phyloP scores from a whole-genome alignment of 2,797 vertebrate genomes.

The Acrocephalus scirpaceus region DNA sequence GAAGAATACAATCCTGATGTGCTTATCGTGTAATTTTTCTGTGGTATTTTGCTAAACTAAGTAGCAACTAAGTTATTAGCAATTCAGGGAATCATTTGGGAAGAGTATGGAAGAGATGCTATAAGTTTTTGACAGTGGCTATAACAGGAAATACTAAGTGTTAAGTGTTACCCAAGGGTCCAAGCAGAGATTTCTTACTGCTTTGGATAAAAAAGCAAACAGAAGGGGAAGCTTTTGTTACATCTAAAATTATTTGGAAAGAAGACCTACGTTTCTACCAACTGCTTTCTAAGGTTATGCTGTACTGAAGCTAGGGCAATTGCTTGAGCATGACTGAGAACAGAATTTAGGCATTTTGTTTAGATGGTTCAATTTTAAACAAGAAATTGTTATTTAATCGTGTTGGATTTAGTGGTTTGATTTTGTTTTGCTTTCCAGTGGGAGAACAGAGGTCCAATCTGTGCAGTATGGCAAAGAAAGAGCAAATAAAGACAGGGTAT shows the following conservation, averaged over 20 bases:
- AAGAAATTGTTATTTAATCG: background rate
- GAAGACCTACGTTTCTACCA: background rate
- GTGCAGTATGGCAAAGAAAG: slow-evolving; percentile 99
- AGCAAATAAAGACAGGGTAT: slow-evolving; percentile 94
- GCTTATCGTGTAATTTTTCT: background rate
- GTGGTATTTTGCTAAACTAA: background rate
- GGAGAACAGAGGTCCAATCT: slow-evolving; percentile 96
- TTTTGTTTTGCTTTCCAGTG: slow-evolving; percentile 79
- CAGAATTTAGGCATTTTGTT: background rate
- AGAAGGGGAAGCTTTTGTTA: background rate
- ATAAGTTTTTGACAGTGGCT: background rate
- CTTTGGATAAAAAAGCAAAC: background rate
- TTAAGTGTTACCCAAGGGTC: background rate
- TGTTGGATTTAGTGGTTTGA: background rate
- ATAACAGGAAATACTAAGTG: background rate
- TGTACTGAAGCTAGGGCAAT: background rate
- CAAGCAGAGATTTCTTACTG: background rate
- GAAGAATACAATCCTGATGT: background rate
- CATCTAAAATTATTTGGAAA: background rate
- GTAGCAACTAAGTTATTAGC: background rate
- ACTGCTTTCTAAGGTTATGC: background rate
- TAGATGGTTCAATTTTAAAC: background rate
- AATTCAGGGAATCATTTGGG: background rate
- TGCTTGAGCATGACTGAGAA: background rate
- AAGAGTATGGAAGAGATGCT: background rate